These are phyloP conservation scores for Anoplolepis gracilipes DNA, from an alignment of 1,140 invertebrate genomes.

Conservation along the genomic window DNA sequence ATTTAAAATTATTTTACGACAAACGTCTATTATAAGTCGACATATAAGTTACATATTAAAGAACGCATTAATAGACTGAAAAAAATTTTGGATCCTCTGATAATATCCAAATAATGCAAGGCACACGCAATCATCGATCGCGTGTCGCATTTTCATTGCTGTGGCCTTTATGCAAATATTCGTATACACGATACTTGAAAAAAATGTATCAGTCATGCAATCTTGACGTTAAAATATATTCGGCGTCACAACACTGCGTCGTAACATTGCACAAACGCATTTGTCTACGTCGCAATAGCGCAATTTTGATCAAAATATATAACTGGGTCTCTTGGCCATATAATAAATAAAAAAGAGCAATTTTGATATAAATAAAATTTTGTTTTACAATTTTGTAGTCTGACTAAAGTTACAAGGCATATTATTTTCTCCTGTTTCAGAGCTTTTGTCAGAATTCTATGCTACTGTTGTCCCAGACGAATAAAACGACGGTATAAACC, in stretches of 20 bases:
- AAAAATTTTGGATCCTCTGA: not conserved
- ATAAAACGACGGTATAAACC: conserved; percentile 92
- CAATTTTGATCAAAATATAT: conserved; percentile 16
- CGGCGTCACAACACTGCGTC: conserved; percentile 23
- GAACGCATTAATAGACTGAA: too few species aligned
- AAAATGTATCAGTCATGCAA: conserved; percentile 70
- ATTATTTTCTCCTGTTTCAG: conserved; percentile 86
- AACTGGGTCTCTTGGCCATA: not conserved
- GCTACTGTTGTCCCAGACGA: conserved; percentile 92
- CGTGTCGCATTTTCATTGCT: conserved; percentile 60
- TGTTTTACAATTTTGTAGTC: not conserved
- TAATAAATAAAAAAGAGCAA: not conserved
- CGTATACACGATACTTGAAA: conserved; percentile 56
- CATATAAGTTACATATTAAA: not conserved
- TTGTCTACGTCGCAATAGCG: conserved; percentile 5
- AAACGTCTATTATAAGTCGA: not conserved
- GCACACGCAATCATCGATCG: conserved; percentile 31
- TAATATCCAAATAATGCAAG: conserved; percentile 20
- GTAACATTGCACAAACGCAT: conserved; percentile 28
- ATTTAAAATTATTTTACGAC: not conserved
- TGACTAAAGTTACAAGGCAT: not conserved
- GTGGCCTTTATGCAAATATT: conserved; percentile 71
- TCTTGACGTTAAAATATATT: conserved; percentile 54
- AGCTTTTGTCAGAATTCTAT: conserved; percentile 93
- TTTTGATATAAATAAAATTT: not conserved